Evolutionary conservation across 2,113 vertebrate genomes (phyloP).

Genomic region (Plestiodon gilberti): DNA sequence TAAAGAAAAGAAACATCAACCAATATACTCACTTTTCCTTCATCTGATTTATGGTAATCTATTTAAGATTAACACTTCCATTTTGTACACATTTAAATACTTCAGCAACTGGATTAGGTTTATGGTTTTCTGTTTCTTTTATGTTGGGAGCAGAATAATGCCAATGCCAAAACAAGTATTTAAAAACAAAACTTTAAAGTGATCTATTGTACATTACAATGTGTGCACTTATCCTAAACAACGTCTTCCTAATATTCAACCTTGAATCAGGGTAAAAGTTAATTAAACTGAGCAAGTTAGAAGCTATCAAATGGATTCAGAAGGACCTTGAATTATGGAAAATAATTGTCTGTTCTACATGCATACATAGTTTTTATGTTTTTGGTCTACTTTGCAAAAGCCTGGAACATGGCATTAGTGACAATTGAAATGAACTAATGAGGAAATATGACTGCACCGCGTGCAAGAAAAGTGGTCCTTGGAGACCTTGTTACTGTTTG

Average conservation of each 20-base stretch:
- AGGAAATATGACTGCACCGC: slow-evolving; percentile 81
- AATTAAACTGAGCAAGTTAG: slow-evolving; percentile 69
- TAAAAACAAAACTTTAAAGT: neutral
- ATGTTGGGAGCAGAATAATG: neutral
- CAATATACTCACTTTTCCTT: neutral
- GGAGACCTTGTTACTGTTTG: slow-evolving; percentile 89
- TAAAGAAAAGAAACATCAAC: slow-evolving; percentile 24
- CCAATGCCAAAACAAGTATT: neutral
- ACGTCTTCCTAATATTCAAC: slow-evolving; percentile 54
- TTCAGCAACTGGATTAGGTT: slow-evolving; percentile 25
- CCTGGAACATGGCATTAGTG: slow-evolving; percentile 76
- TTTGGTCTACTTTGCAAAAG: slow-evolving; percentile 73
- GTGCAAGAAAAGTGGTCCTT: slow-evolving; percentile 77
- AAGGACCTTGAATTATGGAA: slow-evolving; percentile 66
- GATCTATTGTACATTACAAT: neutral
- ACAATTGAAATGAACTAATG: slow-evolving; percentile 80
- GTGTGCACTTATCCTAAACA: slow-evolving; percentile 46
- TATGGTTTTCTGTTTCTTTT: neutral
- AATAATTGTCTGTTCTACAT: slow-evolving; percentile 67
- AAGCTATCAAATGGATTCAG: slow-evolving; percentile 65
- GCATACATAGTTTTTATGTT: slow-evolving; percentile 59
- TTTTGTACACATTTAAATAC: slow-evolving; percentile 20
- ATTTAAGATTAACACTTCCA: neutral
- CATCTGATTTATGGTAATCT: neutral
- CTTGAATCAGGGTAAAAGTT: slow-evolving; percentile 66